These are phyloP conservation scores for Orchesellides sinensis DNA, from an alignment of 2,888 invertebrate genomes.

Conservation along the genomic window DNA sequence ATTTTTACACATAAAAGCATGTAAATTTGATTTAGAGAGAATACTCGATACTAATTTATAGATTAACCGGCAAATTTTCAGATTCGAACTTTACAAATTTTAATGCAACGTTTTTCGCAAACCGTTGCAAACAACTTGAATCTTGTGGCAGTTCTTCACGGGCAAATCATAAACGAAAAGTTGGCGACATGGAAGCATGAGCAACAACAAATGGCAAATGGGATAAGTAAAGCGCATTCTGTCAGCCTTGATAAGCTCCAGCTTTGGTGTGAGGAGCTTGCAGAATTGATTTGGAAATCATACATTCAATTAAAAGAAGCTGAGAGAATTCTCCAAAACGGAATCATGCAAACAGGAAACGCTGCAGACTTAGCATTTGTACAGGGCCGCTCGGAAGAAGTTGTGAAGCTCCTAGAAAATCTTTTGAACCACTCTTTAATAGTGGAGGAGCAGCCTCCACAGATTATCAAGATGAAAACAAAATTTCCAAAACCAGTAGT, in stretches of 20 bases:
- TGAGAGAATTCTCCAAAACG: constrained; percentile 43
- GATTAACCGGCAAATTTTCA: constrained; percentile 6
- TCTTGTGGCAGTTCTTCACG: constrained; percentile 28
- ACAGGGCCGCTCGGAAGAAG: constrained; percentile 42
- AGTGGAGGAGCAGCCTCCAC: constrained; percentile 68
- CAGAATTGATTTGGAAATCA: constrained; percentile 56
- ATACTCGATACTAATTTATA: not conserved
- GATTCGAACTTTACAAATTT: constrained; percentile 37
- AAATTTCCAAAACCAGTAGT: constrained; percentile 61
- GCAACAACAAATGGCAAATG: constrained; percentile 67
- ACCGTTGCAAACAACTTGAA: constrained; percentile 26
- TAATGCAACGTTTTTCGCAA: constrained; percentile 42
- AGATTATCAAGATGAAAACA: constrained; percentile 60
- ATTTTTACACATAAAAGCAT: not conserved
- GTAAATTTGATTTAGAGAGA: not conserved
- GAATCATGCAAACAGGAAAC: constrained; percentile 34
- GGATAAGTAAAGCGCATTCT: constrained; percentile 22
- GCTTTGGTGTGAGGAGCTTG: constrained; percentile 57
- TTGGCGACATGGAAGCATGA: constrained; percentile 61
- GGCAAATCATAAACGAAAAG: constrained; percentile 46
- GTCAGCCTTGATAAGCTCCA: constrained; percentile 51
- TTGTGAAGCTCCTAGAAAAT: constrained; percentile 16
- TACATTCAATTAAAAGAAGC: constrained; percentile 59
- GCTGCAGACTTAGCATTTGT: constrained; percentile 38
- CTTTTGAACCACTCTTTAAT: constrained; percentile 55